A percentile compares a stretch with the other conserved stretches of the same genome.
phyloP scores from a whole-genome alignment of 2,888 invertebrate genomes.

The Lithophane semibrunnea region DNA sequence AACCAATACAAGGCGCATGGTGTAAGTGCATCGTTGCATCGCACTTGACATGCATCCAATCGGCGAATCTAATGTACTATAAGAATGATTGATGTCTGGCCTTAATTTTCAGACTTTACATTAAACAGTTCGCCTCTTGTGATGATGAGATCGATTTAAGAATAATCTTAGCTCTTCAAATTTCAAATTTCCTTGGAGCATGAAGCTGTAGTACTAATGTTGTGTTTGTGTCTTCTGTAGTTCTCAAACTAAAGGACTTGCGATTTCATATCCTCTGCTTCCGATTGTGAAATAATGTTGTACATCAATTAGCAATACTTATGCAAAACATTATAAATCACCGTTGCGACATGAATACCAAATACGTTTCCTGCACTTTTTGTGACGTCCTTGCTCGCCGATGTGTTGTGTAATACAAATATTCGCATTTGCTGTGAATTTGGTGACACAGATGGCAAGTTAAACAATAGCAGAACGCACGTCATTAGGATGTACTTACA shows the following conservation, averaged over 20 bases:
- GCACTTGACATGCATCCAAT: conserved; percentile 68
- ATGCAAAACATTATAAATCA: conserved; percentile 20
- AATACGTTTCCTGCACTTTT: conserved; percentile 15
- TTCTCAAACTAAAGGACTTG: background rate
- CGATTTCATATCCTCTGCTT: background rate
- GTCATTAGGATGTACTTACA: conserved; percentile 72
- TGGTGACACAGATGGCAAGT: conserved; percentile 75
- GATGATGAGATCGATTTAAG: conserved; percentile 19
- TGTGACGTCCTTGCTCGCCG: conserved; percentile 41
- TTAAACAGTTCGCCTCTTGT: conserved; percentile 45
- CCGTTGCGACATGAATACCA: conserved; percentile 7
- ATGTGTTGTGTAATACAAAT: conserved; percentile 65
- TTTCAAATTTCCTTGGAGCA: conserved; percentile 1
- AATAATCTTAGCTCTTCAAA: conserved; percentile 13
- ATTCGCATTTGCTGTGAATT: conserved; percentile 68
- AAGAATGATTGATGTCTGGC: conserved; percentile 66
- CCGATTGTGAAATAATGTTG: background rate
- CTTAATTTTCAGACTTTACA: conserved; percentile 61
- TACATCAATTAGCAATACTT: conserved; percentile 6
- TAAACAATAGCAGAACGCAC: conserved; percentile 72
- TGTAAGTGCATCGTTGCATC: conserved; percentile 64
- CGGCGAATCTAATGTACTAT: conserved; percentile 64
- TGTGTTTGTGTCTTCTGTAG: background rate
- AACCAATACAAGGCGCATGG: conserved; percentile 64
- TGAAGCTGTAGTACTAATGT: no score